Base-by-base conservation (phyloP, 92 coral and sea anemone genomes). In the Ricordea florida region DNA sequence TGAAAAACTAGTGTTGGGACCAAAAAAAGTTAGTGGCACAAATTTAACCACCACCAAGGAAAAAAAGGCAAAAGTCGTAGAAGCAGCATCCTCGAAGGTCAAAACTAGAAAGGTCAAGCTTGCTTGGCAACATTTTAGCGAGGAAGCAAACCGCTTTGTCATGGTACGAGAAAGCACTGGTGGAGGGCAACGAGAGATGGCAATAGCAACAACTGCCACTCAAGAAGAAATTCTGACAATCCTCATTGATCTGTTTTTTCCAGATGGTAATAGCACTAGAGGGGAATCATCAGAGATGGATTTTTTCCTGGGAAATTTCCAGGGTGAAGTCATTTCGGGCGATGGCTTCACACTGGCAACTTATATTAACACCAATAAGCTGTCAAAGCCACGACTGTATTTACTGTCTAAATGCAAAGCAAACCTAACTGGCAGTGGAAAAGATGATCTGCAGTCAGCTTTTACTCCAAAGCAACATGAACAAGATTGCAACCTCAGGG, bases 91-190 rank as follows among this genome's bases (percentile, higher is more conserved):
- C n/a, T 49, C 62, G 33, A 69, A 69, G 36, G 45, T 32, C 18
- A 69, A 69, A 22, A 69, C 76, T 29, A 51, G 49, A 69, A 69
- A 69, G 32, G 76, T 69, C 7, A 69, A 69, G 76, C 76, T 69
- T 48, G 64, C 50, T 13, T 69, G 76, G 76, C 52, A 69, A 33
- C 65, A 69, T 36, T 51, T 34, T 34, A 69, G 23, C 37, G 76
- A 34, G 64, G 63, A 26, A 68, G 41, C 4, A 6, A 38, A 71
- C 64, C 50, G 63, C 24, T 52, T 31, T 55, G 34, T 34, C 37
- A 69, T 36, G 51, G 64, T 51, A 9, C 22, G 62, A 30, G 34
- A 66, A 23, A 44, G 57, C 28, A 16, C 24, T 18, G 2, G 24
- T 18, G 24, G 24, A 16, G 28, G 51, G 25, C 47, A 47, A 48